Conservation (phyloP, 2,113 vertebrate species). For the Neomonachus schauinslandi region DNA sequence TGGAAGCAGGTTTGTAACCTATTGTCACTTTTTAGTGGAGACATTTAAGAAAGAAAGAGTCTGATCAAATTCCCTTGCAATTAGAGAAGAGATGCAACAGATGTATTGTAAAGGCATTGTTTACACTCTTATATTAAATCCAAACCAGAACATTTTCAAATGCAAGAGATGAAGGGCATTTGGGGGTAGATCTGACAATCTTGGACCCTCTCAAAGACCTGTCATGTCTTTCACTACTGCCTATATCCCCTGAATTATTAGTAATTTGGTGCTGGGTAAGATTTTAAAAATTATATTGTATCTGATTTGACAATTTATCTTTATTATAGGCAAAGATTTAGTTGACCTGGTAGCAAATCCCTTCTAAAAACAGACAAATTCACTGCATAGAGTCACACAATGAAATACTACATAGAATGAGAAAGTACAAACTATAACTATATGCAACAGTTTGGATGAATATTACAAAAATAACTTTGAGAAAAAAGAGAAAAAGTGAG, state of each 20-base stretch:
- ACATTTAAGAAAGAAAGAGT: background rate
- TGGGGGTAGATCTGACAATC: accelerated
- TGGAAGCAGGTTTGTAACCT: background rate
- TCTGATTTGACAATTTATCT: background rate
- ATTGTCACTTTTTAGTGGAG: background rate
- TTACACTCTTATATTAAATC: background rate
- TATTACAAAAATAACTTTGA: background rate
- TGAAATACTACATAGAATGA: background rate
- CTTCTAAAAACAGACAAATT: background rate
- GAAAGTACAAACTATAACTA: background rate
- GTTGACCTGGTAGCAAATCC: background rate
- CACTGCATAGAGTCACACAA: background rate
- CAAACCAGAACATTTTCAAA: background rate
- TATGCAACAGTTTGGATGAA: background rate
- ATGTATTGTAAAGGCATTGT: background rate
- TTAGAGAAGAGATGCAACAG: background rate
- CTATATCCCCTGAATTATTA: background rate
- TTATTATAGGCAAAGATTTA: background rate
- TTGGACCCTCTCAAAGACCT: background rate
- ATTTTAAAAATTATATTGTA: background rate
- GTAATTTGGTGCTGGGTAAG: background rate
- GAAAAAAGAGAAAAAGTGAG: background rate
- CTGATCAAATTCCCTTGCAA: background rate
- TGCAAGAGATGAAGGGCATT: background rate
- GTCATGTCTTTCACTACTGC: background rate